phyloP scores from a whole-genome alignment of 2,797 vertebrate genomes.

The Melopsittacus undulatus region DNA sequence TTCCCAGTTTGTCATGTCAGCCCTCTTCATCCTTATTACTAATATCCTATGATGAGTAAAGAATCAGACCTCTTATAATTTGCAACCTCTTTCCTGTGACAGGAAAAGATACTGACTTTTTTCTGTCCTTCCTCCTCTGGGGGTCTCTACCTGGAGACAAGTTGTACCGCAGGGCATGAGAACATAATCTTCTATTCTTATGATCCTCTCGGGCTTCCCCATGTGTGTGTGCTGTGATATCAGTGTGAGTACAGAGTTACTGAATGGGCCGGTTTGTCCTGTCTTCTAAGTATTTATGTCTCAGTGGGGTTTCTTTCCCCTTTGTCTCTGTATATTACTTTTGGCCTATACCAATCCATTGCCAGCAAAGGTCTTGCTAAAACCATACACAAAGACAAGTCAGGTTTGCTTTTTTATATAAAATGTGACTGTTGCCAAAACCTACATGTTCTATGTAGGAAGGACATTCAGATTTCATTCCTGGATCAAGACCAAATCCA shows the following conservation, averaged over 20 bases:
- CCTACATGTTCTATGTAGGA: background rate
- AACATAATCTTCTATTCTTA: background rate
- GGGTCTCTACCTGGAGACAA: background rate
- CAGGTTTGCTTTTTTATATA: conserved; percentile 13
- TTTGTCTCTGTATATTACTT: background rate
- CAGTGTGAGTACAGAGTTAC: background rate
- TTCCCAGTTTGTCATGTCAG: background rate
- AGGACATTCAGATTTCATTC: background rate
- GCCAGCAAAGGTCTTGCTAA: background rate
- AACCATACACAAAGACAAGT: background rate
- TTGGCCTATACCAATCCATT: background rate
- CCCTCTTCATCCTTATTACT: background rate
- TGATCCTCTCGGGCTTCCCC: background rate
- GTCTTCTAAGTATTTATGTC: background rate
- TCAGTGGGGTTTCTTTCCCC: background rate
- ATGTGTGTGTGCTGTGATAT: background rate
- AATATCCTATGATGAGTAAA: background rate
- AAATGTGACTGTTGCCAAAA: conserved; percentile 1
- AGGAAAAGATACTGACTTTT: background rate
- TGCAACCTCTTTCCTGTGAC: background rate
- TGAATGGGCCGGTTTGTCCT: background rate
- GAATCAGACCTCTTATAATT: background rate
- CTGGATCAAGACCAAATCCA: background rate
- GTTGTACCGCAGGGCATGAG: rapidly evolving
- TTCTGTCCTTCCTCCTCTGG: background rate